Base-by-base conservation (phyloP, 2,888 invertebrate species). In the Metellina segmentata region DNA sequence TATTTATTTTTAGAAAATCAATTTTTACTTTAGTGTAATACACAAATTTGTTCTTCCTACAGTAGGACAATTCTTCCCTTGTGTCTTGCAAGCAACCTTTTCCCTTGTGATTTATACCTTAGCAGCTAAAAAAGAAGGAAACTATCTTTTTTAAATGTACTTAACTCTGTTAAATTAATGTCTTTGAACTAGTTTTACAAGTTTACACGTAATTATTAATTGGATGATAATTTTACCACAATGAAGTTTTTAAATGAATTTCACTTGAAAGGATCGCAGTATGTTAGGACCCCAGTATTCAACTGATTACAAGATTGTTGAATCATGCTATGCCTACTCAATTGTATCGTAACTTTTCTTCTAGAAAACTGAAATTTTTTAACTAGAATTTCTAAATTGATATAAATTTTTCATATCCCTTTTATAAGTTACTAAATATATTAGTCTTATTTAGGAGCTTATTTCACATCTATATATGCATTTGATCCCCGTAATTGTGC, bases 361-460 rank as follows among this genome's bases (percentile, higher is more conserved):
- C 13, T 61, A 61, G 61, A 61, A 16, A 16, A 61, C 61, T 61
- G 9, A 61, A 61, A 61, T 61, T 61, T 61, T 61, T 16, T 61
- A 61, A 61, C 61, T 61, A 61, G 61, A 9, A 61, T 61, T 61
- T 61, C 61, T 61, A 61, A 61, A 61, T 61, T 61, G 61, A 61
- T 61, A 61, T 61, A 61, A 61, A 61, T 16, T 6, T 61, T 61
- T 61, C 61, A 61, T 61, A 61, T 61, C 61, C 61, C 61, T 61
- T 61, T 61, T 81, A 16, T 71, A 51, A 51, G 69, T 86, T 86
- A 72, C 34, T 53, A 79, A 87, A 79, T 79, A 71, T 87, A 87
- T 87, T 87, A 87, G 87, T 87, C 87, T 79, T 87, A 72, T 81
- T 77, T 87, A 87, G 86, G 87, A 87, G 87, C 87, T 87, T 87